phyloP scores from a whole-genome alignment of 2,113 vertebrate genomes.

The Notothenia rossii region DNA sequence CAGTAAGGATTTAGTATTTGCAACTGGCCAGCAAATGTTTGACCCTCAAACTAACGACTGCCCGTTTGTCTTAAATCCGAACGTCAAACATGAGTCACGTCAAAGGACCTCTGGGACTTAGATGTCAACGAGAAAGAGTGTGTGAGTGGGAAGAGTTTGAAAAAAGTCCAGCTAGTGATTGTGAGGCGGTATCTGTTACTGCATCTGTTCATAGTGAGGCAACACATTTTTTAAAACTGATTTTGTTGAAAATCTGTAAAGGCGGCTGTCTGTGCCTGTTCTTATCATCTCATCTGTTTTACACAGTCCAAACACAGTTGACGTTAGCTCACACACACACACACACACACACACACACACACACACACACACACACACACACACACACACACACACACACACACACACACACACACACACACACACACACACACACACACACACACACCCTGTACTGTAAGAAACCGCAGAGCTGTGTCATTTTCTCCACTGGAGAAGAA shows the following conservation, averaged over 20 bases:
- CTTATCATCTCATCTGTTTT: slow-evolving; percentile 72
- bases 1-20: slow-evolving; percentile 59
- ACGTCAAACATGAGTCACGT: slow-evolving; percentile 55
- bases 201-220: slow-evolving; percentile 65
- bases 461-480: slow-evolving; percentile 63
- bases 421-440: background rate
- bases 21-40: slow-evolving; percentile 66
- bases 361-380: slow-evolving; percentile 14
- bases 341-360: slow-evolving; percentile 5
- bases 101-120: slow-evolving; percentile 31
- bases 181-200: slow-evolving; percentile 43
- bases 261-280: slow-evolving; percentile 62
- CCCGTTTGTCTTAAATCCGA: slow-evolving; percentile 40
- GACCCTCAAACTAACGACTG: slow-evolving; percentile 40
- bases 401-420: slow-evolving; percentile 40
- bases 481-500: slow-evolving; percentile 49
- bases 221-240: slow-evolving; percentile 37
- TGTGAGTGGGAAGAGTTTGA: background rate
- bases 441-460: background rate
- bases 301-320: slow-evolving; percentile 51
- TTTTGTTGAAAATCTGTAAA: slow-evolving; percentile 52
- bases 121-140: background rate
- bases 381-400: slow-evolving; percentile 29
- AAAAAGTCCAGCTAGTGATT: slow-evolving; percentile 14
- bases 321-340: slow-evolving; percentile 34